phyloP scores from a whole-genome alignment of 2,113 vertebrate species.

The Triplophysa rosa region DNA sequence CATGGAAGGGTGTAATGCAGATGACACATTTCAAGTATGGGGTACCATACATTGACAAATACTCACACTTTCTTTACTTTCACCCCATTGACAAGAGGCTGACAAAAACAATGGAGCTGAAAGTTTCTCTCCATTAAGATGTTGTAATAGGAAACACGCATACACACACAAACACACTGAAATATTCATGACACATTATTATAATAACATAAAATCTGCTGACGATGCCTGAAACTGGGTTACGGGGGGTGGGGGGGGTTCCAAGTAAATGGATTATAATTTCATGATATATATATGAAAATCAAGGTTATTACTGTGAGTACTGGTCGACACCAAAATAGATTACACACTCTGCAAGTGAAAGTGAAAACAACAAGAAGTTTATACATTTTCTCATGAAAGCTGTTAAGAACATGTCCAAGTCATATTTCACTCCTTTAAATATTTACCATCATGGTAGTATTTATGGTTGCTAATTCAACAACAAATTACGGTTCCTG shows the following conservation, averaged over 20 bases:
- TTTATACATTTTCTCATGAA: too few relatives aligned
- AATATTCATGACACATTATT: conserved; percentile 31
- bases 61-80: background rate
- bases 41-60: background rate
- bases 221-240: conserved; percentile 6
- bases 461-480: too few relatives aligned
- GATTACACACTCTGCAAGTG: background rate
- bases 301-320: conserved; percentile 1
- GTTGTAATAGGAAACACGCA: conserved; percentile 12
- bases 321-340: background rate
- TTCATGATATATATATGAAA: conserved; percentile 3
- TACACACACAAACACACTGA: conserved; percentile 9
- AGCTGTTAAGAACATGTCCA: too few relatives aligned
- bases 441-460: too few relatives aligned
- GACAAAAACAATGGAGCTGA: background rate
- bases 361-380: background rate
- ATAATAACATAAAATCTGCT: conserved; percentile 25
- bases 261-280: conserved; percentile 2
- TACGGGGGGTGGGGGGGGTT: background rate
- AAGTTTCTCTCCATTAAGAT: background rate
- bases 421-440: too few relatives aligned
- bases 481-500: too few relatives aligned
- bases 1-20: too few relatives aligned
- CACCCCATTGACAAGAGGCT: conserved; percentile 5
- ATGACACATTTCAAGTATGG: too few relatives aligned